A percentile compares a stretch with the other conserved stretches of the same genome.
Evolutionary conservation across 2,888 invertebrate genomes (phyloP).

Genomic region (Melolontha melolontha): DNA sequence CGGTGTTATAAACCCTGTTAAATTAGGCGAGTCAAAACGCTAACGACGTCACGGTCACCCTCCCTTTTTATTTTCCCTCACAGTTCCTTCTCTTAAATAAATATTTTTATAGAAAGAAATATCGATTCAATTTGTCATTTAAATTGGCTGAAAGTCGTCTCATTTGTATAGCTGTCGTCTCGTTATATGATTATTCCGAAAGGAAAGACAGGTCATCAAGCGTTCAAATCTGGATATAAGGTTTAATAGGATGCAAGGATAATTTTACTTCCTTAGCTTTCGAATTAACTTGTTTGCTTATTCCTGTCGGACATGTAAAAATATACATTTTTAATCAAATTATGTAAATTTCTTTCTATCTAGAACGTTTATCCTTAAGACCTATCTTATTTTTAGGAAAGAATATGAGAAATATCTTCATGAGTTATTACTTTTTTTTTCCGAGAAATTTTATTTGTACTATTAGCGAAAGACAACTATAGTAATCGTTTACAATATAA

Average conservation of each 20-base stretch:
- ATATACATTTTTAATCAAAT: slow-evolving; percentile 44
- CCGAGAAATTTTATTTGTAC: too few species aligned
- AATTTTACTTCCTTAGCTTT: slow-evolving; percentile 54
- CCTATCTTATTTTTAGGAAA: too few species aligned
- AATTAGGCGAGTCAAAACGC: slow-evolving; percentile 50
- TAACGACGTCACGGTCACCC: slow-evolving; percentile 33
- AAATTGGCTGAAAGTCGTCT: slow-evolving; percentile 66
- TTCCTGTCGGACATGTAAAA: slow-evolving; percentile 37
- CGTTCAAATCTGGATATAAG: slow-evolving; percentile 61
- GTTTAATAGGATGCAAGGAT: slow-evolving; percentile 60
- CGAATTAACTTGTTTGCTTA: slow-evolving; percentile 45
- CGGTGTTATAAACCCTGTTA: slow-evolving; percentile 56
- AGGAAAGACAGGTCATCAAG: slow-evolving; percentile 61
- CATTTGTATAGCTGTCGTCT: slow-evolving; percentile 66
- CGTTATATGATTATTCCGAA: slow-evolving; percentile 65
- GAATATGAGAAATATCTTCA: too few species aligned
- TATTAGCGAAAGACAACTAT: too few species aligned
- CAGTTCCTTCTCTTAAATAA: slow-evolving; percentile 60
- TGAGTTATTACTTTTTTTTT: too few species aligned
- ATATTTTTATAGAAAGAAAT: slow-evolving; percentile 67
- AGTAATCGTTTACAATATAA: too few species aligned
- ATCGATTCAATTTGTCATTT: slow-evolving; percentile 66
- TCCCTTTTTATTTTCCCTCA: slow-evolving; percentile 32
- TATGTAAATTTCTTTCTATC: slow-evolving; percentile 38
- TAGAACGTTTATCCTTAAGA: too few species aligned